phyloP scores from a whole-genome alignment of 2,797 vertebrate genomes.

The Champsocephalus gunnari region DNA sequence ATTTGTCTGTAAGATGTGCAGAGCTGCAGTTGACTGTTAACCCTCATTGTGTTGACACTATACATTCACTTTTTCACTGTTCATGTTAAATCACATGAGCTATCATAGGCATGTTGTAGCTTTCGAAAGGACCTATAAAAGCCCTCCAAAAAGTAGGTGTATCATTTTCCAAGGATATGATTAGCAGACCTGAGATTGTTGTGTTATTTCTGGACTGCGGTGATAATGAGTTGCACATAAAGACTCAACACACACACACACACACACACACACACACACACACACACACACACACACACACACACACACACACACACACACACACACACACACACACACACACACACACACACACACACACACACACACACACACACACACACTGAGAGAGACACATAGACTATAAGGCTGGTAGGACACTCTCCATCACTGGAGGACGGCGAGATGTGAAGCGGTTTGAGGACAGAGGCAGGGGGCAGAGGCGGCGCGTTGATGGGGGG shows the following conservation, averaged over 20 bases:
- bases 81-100: constrained; percentile 5
- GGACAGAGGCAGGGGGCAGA: constrained; percentile 73
- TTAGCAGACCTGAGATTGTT: not conserved
- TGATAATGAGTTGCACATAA: constrained; percentile 10
- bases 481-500: constrained; percentile 60
- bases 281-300: constrained; percentile 13
- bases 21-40: not conserved
- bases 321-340: constrained; percentile 22
- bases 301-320: constrained; percentile 22
- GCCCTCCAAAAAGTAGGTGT: not conserved
- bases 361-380: constrained; percentile 30
- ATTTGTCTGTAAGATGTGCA: not conserved
- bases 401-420: constrained; percentile 41
- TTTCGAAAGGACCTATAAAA: not conserved
- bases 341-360: constrained; percentile 33
- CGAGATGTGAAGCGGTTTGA: constrained; percentile 72
- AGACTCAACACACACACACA: constrained; percentile 22
- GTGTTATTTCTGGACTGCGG: constrained; percentile 1
- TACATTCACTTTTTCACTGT: not conserved
- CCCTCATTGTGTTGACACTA: not conserved
- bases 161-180: not conserved
- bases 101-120: not conserved
- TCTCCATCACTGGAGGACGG: constrained; percentile 77
- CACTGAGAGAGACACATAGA: not conserved
- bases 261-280: constrained; percentile 27